Base-by-base conservation (phyloP, 2,888 invertebrate species). In the Melanargia galathea region DNA sequence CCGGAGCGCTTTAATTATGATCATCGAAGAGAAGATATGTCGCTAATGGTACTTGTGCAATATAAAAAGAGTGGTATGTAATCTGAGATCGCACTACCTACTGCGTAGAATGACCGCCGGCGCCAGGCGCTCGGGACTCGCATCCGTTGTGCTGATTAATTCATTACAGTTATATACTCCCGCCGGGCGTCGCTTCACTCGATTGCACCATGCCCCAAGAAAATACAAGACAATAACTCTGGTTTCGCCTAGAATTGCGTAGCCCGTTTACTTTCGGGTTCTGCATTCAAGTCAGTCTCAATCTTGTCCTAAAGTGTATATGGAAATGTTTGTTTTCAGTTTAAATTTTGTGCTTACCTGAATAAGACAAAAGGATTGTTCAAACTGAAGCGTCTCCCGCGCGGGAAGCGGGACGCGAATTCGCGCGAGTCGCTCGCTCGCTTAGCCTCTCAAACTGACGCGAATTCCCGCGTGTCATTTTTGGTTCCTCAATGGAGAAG, bases 81-180 rank as follows among this genome's bases (percentile, higher is more conserved):
- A 55, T 55, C 55, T 26, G 43, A 55, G 24, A 55, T 54, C 22
- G 38, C n/a, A 35, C 20, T 43, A 43, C 55, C 40, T 43, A 55
- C 55, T 26, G 40, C 43, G 55, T 55, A 55, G 40, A 54, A 43
- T 26, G 55, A 40, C 55, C 40, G 55, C 10, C 24, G 55, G 55
- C 55, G 55, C 55, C 55, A 55, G 55, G 24, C 55, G 43, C 43
- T 43, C 38, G 38, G 40, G 38, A n/a, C 40, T n/a, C 64, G 60
- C 62, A 69, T 65, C 55, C 62, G 68, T 56, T 46, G 59, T 62
- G 62, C 60, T 62, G 63, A 54, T 48, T 62, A 61, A 59, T 56
- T 67, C 45, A 57, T 58, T 58, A 58, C 46, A 48, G 58, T 35
- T 46, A 38, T 11, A 5, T n/a, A 48, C 24, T 48, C 35, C 45